A percentile compares a stretch with the other conserved stretches of the same genome.
Conservation (phyloP, 2,113 vertebrate species). For the Hucho hucho region DNA sequence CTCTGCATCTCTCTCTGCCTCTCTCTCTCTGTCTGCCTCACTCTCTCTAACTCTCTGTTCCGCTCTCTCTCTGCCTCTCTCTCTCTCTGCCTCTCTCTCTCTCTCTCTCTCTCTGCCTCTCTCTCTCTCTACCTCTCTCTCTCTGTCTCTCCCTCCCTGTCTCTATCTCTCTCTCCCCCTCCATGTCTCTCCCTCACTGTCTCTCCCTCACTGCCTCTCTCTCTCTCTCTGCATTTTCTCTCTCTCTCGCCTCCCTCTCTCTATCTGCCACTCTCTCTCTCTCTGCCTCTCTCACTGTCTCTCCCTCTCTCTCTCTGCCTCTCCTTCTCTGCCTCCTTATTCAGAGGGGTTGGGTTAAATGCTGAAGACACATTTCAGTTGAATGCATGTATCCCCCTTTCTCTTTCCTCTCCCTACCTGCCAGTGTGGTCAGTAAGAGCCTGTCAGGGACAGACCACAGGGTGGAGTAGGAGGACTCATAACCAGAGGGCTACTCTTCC, state of each 20-base stretch:
- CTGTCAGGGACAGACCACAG: conserved; percentile 84
- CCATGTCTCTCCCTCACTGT: not conserved
- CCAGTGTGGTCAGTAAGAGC: conserved; percentile 30
- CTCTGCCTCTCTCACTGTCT: too few species aligned
- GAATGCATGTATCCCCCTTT: too few species aligned
- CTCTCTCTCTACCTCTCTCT: conserved; percentile 1
- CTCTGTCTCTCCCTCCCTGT: conserved; percentile 17
- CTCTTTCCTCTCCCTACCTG: not conserved
- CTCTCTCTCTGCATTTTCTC: too few species aligned
- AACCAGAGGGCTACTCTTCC: conserved; percentile 53
- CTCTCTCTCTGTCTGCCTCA: not conserved
- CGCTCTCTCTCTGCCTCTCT: too few species aligned
- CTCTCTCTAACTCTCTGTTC: not conserved
- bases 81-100: not conserved
- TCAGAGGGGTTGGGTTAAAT: too few species aligned
- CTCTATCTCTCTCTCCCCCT: conserved; percentile 23
- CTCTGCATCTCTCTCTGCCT: not conserved
- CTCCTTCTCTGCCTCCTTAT: too few species aligned
- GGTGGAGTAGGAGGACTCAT: conserved; percentile 86
- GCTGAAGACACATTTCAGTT: too few species aligned
- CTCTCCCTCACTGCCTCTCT: too few species aligned
- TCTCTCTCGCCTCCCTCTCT: not conserved
- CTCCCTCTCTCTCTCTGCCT: too few species aligned
- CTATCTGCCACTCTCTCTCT: too few species aligned
- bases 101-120: not conserved